Evolutionary conservation across 2,113 vertebrate genomes (phyloP), one percentile per base, ranked within the genome.

Genomic region (Myiozetetes cayanensis): DNA sequence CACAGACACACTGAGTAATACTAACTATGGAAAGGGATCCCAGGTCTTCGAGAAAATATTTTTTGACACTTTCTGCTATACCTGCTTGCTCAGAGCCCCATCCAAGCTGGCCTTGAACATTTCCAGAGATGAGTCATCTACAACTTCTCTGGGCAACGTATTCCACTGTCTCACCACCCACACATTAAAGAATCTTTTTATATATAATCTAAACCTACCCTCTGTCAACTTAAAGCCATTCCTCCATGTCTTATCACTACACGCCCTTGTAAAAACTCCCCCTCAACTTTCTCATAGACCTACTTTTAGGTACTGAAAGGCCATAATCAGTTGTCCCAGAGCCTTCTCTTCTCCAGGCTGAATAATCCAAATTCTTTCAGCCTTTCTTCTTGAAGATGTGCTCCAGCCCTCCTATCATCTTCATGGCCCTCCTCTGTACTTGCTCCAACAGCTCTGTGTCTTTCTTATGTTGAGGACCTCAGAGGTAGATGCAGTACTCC

Each of bases 381-480:
- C 15, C 44, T 47, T 47, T 67, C 44, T 24, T 67, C 33, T n/a
- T 35, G 11, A 19, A 67, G 65, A 47, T 25, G 44, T 19, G 16
- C 17, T 47, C 11, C 44, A 35, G 44, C 24, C 44, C 31, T 67
- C 11, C 16, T n/a, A 12, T 35, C 11, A 67, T 67, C 11, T n/a
- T 67, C 12, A 6, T 47, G 65, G 30, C 21, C 43, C 21, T 66
- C 21, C 30, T 66, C 63, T 66, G 63, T 15, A 46, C 33, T 47
- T 12, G 12, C 33, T 47, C 33, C 30, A 47, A 4, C 5, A 49
- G 3, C 5, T 37, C 18, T 27, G 10, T 71, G 49, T 84, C 8
- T 18, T 43, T 43, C 35, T 22, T 37, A 8, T 0, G 0, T 18
- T 43, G 63, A 43, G 14, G 31, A 37, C 23, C 9, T 35, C 41